Evolutionary conservation across 2,113 vertebrate genomes (phyloP), one percentile per base, ranked within the genome.

Genomic region (Garra rufa): DNA sequence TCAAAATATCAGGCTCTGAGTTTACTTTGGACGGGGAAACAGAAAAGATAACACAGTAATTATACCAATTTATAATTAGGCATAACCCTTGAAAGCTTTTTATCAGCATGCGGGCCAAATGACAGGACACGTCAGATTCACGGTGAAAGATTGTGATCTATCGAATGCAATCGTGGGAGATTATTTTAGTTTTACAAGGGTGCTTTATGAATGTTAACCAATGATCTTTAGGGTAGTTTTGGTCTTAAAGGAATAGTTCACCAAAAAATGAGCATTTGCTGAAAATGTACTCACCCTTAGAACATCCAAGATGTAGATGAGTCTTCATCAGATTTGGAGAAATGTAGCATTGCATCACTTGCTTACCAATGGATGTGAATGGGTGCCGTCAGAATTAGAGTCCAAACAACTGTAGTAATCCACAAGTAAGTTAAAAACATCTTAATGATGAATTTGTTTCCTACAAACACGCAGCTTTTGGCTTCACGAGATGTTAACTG

Each of bases 1-100:
- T 85, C 90, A 89, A 92, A 93, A 93, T 91, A 88, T 92, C 90
- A 88, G 90, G 90, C 89, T 89, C 86, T 82, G 85, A 78, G 93
- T 94, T 94, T 93, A 93, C 91, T 94, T 94, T 94, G 93, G 94
- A 93, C 82, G 63, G 74, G 89, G 83, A 85, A 87, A 90, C 85
- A 82, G 81, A 93, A 85, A 85, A 91, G 88, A 85, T 57, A 0
- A 21, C n/a, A 34, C 34, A 34, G 34, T 91, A 94, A 88, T 88
- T 86, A 91, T 88, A 86, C 81, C 76, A 90, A 89, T 83, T 88
- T 91, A 88, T 85, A 92, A 92, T 93, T 93, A 92, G 90, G 92
- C 92, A 91, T 89, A 85, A 88, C 57, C 91, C 91, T 89, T n/a
- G n/a, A n/a, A n/a, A n/a, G 89, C 90, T 85, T 63, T 88, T 87